Evolutionary conservation across 1,140 invertebrate genomes (phyloP).

Genomic region (Drosophila kurseongensis): DNA sequence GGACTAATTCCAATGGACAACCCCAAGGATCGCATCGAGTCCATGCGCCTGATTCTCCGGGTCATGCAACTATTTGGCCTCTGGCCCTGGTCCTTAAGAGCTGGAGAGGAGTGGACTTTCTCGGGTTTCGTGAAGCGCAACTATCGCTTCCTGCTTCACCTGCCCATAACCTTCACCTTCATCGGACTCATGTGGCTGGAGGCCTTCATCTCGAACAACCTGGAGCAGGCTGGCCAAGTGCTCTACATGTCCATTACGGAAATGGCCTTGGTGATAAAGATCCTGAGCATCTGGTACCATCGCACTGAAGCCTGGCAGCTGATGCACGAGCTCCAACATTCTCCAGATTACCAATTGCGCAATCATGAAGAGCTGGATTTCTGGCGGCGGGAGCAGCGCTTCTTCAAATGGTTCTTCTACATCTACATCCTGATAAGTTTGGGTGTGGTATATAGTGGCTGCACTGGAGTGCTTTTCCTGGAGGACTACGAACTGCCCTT

Average conservation of each 20-base stretch:
- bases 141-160: conserved; percentile 59
- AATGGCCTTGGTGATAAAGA: conserved; percentile 61
- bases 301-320: conserved; percentile 41
- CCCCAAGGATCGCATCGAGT: conserved; percentile 34
- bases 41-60: conserved; percentile 47
- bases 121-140: conserved; percentile 25
- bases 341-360: conserved; percentile 20
- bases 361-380: conserved; percentile 24
- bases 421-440: conserved; percentile 55
- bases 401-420: conserved; percentile 56
- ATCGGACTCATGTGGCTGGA: conserved; percentile 78
- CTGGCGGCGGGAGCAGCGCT: conserved; percentile 52
- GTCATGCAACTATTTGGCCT: conserved; percentile 63
- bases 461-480: conserved; percentile 54
- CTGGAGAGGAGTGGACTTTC: neutral
- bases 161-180: conserved; percentile 67
- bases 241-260: conserved; percentile 78
- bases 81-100: conserved; percentile 56
- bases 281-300: conserved; percentile 68
- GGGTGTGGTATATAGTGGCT: conserved; percentile 56
- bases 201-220: conserved; percentile 53
- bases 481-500: conserved; percentile 64
- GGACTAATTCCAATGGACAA: conserved; percentile 33
- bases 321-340: conserved; percentile 44
- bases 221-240: conserved; percentile 69